These are phyloP conservation scores for Pantherophis alleghaniensis DNA, from an alignment of 2,797 vertebrate species.

Conservation along the genomic window DNA sequence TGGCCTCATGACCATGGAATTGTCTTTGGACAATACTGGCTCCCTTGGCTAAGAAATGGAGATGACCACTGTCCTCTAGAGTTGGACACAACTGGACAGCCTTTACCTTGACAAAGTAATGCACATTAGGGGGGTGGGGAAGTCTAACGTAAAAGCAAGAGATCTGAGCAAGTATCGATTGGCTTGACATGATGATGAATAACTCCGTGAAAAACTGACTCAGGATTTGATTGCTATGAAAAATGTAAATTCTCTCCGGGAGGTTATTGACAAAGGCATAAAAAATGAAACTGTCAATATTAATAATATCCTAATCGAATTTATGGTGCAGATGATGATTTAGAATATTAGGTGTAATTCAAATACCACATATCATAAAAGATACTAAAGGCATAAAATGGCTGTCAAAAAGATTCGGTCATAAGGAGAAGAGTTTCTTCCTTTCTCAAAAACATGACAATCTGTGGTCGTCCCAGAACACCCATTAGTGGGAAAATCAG, in stretches of 20 bases:
- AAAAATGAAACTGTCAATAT: not conserved
- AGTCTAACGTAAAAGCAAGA: not conserved
- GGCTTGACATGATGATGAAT: not conserved
- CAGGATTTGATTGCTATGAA: not conserved
- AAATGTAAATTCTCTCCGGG: not conserved
- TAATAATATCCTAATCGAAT: not conserved
- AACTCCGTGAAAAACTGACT: not conserved
- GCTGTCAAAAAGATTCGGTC: not conserved
- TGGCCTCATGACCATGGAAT: no score
- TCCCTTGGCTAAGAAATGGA: no score
- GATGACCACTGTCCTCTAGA: no score
- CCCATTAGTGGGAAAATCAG: not conserved
- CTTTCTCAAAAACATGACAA: not conserved
- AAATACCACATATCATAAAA: not conserved
- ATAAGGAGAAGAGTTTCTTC: not conserved
- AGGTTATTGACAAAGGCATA: not conserved
- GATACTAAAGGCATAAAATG: not conserved
- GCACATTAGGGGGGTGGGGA: not conserved
- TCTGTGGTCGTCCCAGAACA: not conserved
- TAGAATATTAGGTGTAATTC: not conserved
- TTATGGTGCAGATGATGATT: not conserved
- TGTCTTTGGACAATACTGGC: no score
- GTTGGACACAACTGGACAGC: no score
- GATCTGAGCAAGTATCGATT: not conserved
- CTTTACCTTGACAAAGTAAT: not conserved